phyloP scores from a whole-genome alignment of 2,797 vertebrate genomes.

The Coendou prehensilis region DNA sequence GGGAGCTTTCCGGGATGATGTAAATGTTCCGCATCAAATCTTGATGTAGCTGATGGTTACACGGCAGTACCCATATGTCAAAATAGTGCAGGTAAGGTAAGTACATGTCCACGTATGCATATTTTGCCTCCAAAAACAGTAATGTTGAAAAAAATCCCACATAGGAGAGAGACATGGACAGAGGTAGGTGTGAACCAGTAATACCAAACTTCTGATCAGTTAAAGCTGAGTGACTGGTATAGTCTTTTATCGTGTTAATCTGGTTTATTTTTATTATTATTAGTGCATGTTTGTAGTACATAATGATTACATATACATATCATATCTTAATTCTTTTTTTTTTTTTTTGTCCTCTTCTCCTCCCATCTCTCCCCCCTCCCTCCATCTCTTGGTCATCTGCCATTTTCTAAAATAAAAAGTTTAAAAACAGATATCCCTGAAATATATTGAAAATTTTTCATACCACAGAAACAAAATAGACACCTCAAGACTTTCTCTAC shows the following conservation, averaged over 20 bases:
- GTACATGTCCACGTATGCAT: neutral
- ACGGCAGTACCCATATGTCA: neutral
- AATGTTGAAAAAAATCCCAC: neutral
- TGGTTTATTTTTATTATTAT: neutral
- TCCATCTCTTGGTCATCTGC: neutral
- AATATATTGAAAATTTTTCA: neutral
- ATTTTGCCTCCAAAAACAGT: neutral
- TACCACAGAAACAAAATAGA: neutral
- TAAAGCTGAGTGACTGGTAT: neutral
- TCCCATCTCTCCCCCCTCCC: neutral
- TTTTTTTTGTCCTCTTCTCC: neutral
- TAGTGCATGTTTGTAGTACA: neutral
- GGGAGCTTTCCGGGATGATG: neutral
- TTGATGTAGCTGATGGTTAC: neutral
- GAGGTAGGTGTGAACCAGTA: neutral
- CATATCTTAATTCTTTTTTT: neutral
- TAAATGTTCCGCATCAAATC: neutral
- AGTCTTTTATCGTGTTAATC: neutral
- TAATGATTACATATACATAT: neutral
- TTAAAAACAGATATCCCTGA: neutral
- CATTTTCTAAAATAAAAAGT: conserved; percentile 56
- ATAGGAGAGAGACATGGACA: neutral
- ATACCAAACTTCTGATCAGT: neutral
- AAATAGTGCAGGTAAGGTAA: neutral
- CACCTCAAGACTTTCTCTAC: neutral